Evolutionary conservation across 2,888 invertebrate species (phyloP), one percentile per base, ranked within the genome.

Genomic region (Digitonthophagus gazella): DNA sequence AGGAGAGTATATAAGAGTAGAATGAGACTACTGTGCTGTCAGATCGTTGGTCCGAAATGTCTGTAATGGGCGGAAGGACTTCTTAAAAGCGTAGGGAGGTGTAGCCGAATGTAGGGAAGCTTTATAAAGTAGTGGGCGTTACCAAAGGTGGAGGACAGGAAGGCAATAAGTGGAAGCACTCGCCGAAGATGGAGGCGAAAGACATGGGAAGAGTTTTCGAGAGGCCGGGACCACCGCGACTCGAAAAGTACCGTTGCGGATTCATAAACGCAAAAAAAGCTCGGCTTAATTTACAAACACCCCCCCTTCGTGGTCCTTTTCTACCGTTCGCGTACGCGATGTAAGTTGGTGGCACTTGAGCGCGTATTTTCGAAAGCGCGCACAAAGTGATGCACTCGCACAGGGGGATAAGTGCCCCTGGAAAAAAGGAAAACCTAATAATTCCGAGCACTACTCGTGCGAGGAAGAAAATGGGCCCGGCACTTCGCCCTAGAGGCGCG

Each of bases 401-500:
- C 11, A 44, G 61, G 16, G 61, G 19, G 61, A 20, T 61, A 61
- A 61, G 61, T 61, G 61, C 61, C 61, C 61, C 20, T 18, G 61
- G 61, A 61, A 61, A 61, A 61, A 61, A 61, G 57, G 61, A 61
- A 61, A 61, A 61, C 61, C 61, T 61, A 61, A 61, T 61, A 61
- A 61, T 61, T 61, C 61, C 18, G 61, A 61, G 61, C 20, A 61
- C 61, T 61, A 44, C 28, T 44, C 28, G 28, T 44, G 28, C 11
- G 19, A 57, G 61, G 20, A 61, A 58, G 58, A 58, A 61, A 61
- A 16, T 61, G 61, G 19, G 20, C 19, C 18, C 20, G 18, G 61
- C 61, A 61, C 61, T 61, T 20, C 18, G 16, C 16, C 19, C 61
- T 61, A n/a, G 61, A n/a, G 61, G 11, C n/a, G 18, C 61, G 61